Evolutionary conservation across 2,797 vertebrate species (phyloP).

Genomic region (Iguana delicatissima): DNA sequence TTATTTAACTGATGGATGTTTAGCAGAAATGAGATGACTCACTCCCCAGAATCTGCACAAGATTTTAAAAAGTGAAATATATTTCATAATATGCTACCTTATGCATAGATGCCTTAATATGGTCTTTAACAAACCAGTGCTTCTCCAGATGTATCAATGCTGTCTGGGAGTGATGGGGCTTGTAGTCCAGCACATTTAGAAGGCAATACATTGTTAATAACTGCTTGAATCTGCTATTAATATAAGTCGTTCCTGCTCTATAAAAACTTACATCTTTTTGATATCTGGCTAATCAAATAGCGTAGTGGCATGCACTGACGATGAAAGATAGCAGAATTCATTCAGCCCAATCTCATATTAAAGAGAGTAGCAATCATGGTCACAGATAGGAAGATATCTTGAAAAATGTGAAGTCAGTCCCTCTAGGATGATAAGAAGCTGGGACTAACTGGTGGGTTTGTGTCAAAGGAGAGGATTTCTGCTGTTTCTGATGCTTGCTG

Average conservation of each 20-base stretch:
- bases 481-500: not conserved
- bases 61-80: conserved; percentile 41
- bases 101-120: not conserved
- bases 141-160: too few species aligned
- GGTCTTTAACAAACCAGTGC: too few species aligned
- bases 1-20: conserved; percentile 58
- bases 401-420: conserved; percentile 14
- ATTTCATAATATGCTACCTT: conserved; percentile 32
- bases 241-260: conserved; percentile 23
- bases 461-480: not conserved
- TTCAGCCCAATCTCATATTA: not conserved
- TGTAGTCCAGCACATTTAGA: too few species aligned
- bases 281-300: not conserved
- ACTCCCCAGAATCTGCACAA: conserved; percentile 39
- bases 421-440: not conserved
- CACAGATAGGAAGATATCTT: not conserved
- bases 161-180: too few species aligned
- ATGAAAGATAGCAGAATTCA: conserved; percentile 17
- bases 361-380: not conserved
- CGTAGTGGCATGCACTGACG: conserved; percentile 22
- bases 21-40: conserved; percentile 46
- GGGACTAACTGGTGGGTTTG: not conserved
- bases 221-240: conserved; percentile 25
- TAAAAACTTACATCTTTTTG: conserved; percentile 1
- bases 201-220: too few species aligned